Evolutionary conservation across 2,888 invertebrate genomes (phyloP).

Genomic region (Hymenopus coronatus): DNA sequence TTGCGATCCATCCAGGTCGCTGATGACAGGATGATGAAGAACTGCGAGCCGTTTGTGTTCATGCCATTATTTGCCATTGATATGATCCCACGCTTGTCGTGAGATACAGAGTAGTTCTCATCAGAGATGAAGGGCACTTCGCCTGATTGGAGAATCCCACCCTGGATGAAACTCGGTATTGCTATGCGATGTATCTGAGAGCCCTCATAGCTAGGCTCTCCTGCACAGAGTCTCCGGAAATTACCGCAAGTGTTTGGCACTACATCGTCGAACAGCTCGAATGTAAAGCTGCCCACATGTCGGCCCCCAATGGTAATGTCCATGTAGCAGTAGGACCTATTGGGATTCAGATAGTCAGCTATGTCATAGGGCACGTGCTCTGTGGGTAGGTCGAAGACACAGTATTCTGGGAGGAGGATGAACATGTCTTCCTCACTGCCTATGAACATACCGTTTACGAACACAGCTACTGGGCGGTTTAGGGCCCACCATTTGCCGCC

Average conservation of each 20-base stretch:
- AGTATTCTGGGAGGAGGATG: slow-evolving; percentile 49
- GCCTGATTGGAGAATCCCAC: slow-evolving; percentile 50
- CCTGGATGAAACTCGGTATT: slow-evolving; percentile 68
- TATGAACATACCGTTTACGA: slow-evolving; percentile 51
- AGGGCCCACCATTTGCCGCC: slow-evolving; percentile 52
- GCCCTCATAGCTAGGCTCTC: slow-evolving; percentile 48
- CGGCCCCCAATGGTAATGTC: slow-evolving; percentile 51
- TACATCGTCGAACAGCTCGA: slow-evolving; percentile 58
- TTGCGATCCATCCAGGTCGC: slow-evolving; percentile 67
- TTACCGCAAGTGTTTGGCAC: slow-evolving; percentile 58
- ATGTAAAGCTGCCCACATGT: slow-evolving; percentile 52
- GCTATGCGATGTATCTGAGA: slow-evolving; percentile 64
- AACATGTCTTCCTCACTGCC: slow-evolving; percentile 55
- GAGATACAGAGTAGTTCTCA: slow-evolving; percentile 65
- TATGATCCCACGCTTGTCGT: slow-evolving; percentile 65
- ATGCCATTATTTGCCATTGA: slow-evolving; percentile 69
- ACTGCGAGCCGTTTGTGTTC: slow-evolving; percentile 68
- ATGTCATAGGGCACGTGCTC: slow-evolving; percentile 48
- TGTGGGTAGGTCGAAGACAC: slow-evolving; percentile 47
- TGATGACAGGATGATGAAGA: slow-evolving; percentile 64
- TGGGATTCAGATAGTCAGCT: slow-evolving; percentile 49
- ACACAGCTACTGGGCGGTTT: slow-evolving; percentile 50
- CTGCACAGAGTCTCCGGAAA: slow-evolving; percentile 56
- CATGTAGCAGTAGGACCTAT: slow-evolving; percentile 58
- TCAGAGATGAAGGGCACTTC: slow-evolving; percentile 51